Evolutionary conservation across 2,113 vertebrate species (phyloP).

Genomic region (Atractosteus spatula): DNA sequence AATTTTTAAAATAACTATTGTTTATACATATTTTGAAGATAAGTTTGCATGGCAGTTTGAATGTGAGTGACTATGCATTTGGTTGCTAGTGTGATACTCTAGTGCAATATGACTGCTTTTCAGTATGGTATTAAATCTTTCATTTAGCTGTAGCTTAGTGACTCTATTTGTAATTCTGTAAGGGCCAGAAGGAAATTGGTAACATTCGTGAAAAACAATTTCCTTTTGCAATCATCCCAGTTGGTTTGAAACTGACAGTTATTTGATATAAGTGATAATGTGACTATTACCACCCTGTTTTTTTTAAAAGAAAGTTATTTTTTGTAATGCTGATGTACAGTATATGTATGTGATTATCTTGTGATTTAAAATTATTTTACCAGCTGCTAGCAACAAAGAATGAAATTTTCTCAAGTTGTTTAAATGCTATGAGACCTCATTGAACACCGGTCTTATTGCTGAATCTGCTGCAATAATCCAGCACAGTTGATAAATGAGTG

Average conservation of each 20-base stretch:
- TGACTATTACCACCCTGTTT: not conserved
- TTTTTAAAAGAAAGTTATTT: no score
- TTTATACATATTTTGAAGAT: no score
- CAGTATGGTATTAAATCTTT: no score
- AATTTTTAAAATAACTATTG: no score
- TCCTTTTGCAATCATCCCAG: not conserved
- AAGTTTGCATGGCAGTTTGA: no score
- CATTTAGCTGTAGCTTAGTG: no score
- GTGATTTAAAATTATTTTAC: not conserved
- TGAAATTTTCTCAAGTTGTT: conserved; percentile 1
- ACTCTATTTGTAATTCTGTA: not conserved
- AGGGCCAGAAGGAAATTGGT: not conserved
- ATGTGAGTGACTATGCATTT: no score
- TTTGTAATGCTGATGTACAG: not conserved
- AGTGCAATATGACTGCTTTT: no score
- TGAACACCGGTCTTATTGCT: not conserved
- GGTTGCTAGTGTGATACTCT: no score
- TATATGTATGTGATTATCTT: not conserved
- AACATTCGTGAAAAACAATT: not conserved
- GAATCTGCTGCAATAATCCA: conserved; percentile 6
- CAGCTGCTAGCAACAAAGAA: not conserved
- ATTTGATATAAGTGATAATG: not conserved
- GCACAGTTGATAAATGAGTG: conserved; percentile 21
- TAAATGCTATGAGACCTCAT: conserved; percentile 8
- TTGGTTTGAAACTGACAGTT: not conserved